Base-by-base conservation (phyloP, 2,888 invertebrate species). In the Synergus itoensis region DNA sequence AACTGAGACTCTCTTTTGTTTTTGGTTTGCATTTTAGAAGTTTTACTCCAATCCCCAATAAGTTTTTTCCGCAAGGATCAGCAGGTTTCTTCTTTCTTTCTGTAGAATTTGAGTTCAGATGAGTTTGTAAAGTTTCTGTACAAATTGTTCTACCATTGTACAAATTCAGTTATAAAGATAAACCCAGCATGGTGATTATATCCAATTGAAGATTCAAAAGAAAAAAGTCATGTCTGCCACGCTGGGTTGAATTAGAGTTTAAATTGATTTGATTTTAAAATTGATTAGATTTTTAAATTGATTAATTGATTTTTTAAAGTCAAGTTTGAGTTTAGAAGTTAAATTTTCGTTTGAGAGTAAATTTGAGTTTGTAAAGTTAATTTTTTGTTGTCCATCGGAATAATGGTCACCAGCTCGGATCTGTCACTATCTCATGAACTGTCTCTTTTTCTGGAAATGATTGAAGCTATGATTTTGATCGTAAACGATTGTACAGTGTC, bases 401-500 rank as follows among this genome's bases (percentile, higher is more conserved):
- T 36, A 28, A 45, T 73, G 53, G 36, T 73, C 45, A 73, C 36
- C 73, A 53, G 36, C 53, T 28, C 73, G 73, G 73, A 73, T 36
- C 73, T 73, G 48, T 73, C 53, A 73, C 73, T 73, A 73, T 53
- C 73, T 73, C 73, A 73, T 73, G 73, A 73, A 73, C 73, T 73
- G 53, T 73, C 53, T 53, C 53, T 36, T 53, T 73, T 53, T 69
- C 48, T 69, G 48, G 48, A 69, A 69, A 73, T 65, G 64, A 65
- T 65, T 65, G 64, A 73, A 36, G 48, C 36, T 53, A 73, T 73
- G 53, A 73, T 73, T 73, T 73, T 73, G 73, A 73, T 73, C 73
- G 73, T 85, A 82, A 87, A 87, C 85, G 86, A 86, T 85, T 88
- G 80, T 84, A 84, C 84, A 86, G 80, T 86, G 86, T 88, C 87